A percentile compares a stretch with the other conserved stretches of the same genome.
Conservation (phyloP, 35 echinoderm and acorn worm genomes). For the Amphiura filiformis region DNA sequence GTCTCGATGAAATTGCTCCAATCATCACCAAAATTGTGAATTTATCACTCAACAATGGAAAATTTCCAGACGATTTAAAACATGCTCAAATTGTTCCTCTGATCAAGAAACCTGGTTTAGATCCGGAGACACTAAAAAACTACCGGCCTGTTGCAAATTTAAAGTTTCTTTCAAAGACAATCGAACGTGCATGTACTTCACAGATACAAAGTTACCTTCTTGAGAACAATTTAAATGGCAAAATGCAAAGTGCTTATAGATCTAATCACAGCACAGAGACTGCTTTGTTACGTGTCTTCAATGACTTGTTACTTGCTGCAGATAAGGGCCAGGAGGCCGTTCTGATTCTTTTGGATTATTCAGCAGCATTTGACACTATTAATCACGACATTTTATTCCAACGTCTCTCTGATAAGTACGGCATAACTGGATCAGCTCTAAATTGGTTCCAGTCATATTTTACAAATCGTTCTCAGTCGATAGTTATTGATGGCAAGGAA, state of each 20-base stretch:
- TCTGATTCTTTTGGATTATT: conserved; percentile 53
- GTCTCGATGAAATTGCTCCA: conserved; percentile 3
- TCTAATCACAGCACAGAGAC: conserved; percentile 48
- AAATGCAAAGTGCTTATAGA: conserved; percentile 47
- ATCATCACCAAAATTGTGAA: not conserved
- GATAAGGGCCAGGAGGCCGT: conserved; percentile 37
- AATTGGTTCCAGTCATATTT: conserved; percentile 54
- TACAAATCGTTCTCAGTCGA: conserved; percentile 24
- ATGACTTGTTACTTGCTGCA: conserved; percentile 41
- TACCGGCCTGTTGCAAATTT: conserved; percentile 27
- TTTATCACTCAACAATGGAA: not conserved
- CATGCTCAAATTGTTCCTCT: not conserved
- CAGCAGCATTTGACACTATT: conserved; percentile 52
- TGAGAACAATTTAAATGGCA: conserved; percentile 19
- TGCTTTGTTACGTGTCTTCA: conserved; percentile 30
- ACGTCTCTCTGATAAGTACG: conserved; percentile 23
- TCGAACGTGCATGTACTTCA: conserved; percentile 13
- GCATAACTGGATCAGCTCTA: conserved; percentile 2
- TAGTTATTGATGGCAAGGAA: conserved; percentile 24
- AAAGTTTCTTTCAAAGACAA: conserved; percentile 17
- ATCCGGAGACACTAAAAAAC: conserved; percentile 4
- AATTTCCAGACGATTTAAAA: conserved; percentile 10
- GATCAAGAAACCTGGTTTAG: not conserved
- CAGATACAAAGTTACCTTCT: conserved; percentile 25
- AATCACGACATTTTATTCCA: conserved; percentile 44